These are phyloP conservation scores for Acleris emargana DNA, from an alignment of 2,888 invertebrate species.

Conservation along the genomic window DNA sequence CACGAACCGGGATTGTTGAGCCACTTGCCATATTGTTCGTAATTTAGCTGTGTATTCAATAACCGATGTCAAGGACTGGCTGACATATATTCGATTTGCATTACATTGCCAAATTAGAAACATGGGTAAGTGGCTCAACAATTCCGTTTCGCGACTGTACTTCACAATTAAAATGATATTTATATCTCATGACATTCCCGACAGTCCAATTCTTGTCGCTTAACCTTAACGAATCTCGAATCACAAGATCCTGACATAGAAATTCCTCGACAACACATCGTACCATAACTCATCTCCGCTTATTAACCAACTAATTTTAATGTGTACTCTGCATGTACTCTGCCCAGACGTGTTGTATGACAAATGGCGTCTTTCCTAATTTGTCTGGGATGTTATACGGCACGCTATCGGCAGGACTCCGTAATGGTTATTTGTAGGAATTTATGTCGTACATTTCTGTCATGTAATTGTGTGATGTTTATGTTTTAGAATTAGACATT, in stretches of 20 bases:
- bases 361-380: conserved; percentile 72
- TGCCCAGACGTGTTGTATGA: conserved; percentile 52
- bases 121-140: no score
- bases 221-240: conserved; percentile 19
- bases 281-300: conserved; percentile 58
- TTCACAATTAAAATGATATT: no score
- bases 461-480: conserved; percentile 32
- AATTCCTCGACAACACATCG: conserved; percentile 42
- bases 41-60: no score
- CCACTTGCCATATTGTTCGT: no score
- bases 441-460: conserved; percentile 47
- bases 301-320: conserved; percentile 58
- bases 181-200: no score
- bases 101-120: no score
- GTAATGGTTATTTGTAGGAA: conserved; percentile 48
- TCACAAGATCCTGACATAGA: conserved; percentile 37
- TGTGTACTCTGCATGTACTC: conserved; percentile 51
- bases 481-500: conserved; percentile 25
- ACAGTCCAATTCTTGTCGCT: neutral
- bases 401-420: conserved; percentile 66
- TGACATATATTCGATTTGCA: no score
- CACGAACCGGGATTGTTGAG: no score
- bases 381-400: conserved; percentile 65
- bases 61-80: no score
- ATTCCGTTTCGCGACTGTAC: no score